Evolutionary conservation across 1,140 invertebrate genomes (phyloP), one percentile per base, ranked within the genome.

Genomic region (Tetranychus cinnabarinus): DNA sequence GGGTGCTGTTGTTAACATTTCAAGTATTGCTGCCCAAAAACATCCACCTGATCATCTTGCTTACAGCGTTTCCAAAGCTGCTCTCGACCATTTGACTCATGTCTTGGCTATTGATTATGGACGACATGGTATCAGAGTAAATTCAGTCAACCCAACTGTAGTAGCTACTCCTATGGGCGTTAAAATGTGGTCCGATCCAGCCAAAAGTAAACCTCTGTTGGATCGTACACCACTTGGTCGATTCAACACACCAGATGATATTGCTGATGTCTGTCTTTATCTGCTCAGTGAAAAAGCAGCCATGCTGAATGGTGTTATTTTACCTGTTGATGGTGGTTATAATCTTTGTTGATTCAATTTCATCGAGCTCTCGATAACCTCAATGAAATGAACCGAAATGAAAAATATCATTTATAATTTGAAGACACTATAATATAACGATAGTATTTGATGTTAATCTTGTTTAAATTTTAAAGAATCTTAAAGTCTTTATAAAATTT

Each of bases 1-100:
- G 71, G 87, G 87, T 34, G 84, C 80, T 64, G 82, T 90, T 66
- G 84, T 95, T 0, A 92, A 91, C 70, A 81, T 92, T 1, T 91
- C 87, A 2, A 91, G 87, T 70, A 82, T 92, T 0, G 82, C 79
- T 68, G 86, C 86, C 34, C 74, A 86, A 6, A 72, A 86, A 69
- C 78, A 85, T 1, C 5, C n/a, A 6, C 50, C 34, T 15, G 15
- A 54, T 54, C 34, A 31, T 23, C 15, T 54, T 5, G n/a, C 15
- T 54, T 54, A 54, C 34, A 7, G 5, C 5, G n/a, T 15, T 23
- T 23, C 50, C 50, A 54, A 54, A 54, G 50, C 50, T 6, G 50
- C 50, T 5, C 5, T 54, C 5, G 50, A 54, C 15, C 5, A 31
- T 23, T 6, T 54, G 15, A 54, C 50, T 7, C 15, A 15, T 34